phyloP scores from a whole-genome alignment of 2,888 invertebrate genomes.

The Trichopria drosophilae region DNA sequence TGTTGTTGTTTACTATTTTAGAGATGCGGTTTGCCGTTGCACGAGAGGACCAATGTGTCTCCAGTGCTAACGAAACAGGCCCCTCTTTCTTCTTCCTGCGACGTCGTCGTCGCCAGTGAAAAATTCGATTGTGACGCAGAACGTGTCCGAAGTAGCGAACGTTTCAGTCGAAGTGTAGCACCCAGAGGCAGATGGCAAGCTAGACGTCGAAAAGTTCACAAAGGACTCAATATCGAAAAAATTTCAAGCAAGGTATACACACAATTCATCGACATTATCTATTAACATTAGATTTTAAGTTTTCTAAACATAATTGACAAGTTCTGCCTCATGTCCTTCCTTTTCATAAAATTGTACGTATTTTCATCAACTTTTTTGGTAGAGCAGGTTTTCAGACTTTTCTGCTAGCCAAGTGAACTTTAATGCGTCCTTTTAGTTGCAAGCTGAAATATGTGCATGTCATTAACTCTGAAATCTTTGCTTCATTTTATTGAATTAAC shows the following conservation, averaged over 20 bases:
- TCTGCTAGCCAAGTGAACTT: too few relatives aligned
- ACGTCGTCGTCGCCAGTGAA: constrained; percentile 48
- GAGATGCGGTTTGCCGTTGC: constrained; percentile 47
- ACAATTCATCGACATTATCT: not conserved
- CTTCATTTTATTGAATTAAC: too few relatives aligned
- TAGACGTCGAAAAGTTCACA: constrained; percentile 48
- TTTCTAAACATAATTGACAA: too few relatives aligned
- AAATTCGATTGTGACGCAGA: constrained; percentile 66
- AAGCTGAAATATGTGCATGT: too few relatives aligned
- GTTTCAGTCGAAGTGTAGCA: constrained; percentile 66
- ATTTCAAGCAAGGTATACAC: constrained; percentile 53
- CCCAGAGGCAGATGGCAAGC: constrained; percentile 62
- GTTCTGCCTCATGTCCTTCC: too few relatives aligned
- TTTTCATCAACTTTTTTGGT: too few relatives aligned
- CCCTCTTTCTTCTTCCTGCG: constrained; percentile 49
- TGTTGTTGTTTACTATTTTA: not conserved
- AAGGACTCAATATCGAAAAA: constrained; percentile 41
- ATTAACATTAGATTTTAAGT: too few relatives aligned
- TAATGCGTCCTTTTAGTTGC: too few relatives aligned
- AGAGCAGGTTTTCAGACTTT: too few relatives aligned
- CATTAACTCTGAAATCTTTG: too few relatives aligned
- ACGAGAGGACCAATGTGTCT: constrained; percentile 55
- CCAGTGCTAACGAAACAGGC: constrained; percentile 50
- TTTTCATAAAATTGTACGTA: too few relatives aligned
- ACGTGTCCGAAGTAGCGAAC: constrained; percentile 66